Evolutionary conservation across 2,888 invertebrate genomes (phyloP).

Genomic region (Mythimna ferrago): DNA sequence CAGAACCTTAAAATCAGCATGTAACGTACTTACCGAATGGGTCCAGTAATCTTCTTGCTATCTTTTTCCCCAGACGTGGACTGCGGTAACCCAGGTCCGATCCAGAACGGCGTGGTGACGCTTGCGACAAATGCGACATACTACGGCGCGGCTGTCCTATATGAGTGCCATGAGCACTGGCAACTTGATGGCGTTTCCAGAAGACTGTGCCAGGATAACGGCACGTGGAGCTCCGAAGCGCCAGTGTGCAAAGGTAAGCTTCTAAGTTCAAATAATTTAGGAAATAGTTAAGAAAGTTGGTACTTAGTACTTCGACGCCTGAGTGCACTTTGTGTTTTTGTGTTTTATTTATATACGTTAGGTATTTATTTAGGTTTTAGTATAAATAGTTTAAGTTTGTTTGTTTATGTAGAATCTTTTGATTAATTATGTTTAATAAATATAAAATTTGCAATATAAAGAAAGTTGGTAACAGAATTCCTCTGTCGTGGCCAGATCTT

Average conservation of each 20-base stretch:
- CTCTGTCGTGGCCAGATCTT: too few species aligned
- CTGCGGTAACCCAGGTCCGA: slow-evolving; percentile 94
- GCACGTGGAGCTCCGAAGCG: slow-evolving; percentile 96
- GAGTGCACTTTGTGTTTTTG: too few species aligned
- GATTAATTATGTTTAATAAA: too few species aligned
- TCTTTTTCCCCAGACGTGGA: slow-evolving; percentile 93
- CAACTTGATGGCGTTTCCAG: slow-evolving; percentile 96
- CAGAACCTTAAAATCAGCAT: neutral
- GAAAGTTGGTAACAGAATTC: neutral
- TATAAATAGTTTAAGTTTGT: too few species aligned
- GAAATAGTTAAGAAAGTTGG: neutral
- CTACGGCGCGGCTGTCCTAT: slow-evolving; percentile 96
- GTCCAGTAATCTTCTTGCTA: neutral
- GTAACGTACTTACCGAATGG: neutral
- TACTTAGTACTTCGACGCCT: too few species aligned
- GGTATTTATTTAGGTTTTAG: too few species aligned
- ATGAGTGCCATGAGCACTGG: slow-evolving; percentile 95
- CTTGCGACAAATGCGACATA: slow-evolving; percentile 97
- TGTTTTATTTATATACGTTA: too few species aligned
- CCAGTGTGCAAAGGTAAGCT: slow-evolving; percentile 94
- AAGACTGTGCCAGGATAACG: slow-evolving; percentile 96
- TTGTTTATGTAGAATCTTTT: too few species aligned
- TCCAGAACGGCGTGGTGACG: slow-evolving; percentile 94
- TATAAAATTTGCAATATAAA: too few species aligned
- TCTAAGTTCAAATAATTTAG: neutral